Evolutionary conservation across 2,888 invertebrate species (phyloP).

Genomic region (Thecophora atra): DNA sequence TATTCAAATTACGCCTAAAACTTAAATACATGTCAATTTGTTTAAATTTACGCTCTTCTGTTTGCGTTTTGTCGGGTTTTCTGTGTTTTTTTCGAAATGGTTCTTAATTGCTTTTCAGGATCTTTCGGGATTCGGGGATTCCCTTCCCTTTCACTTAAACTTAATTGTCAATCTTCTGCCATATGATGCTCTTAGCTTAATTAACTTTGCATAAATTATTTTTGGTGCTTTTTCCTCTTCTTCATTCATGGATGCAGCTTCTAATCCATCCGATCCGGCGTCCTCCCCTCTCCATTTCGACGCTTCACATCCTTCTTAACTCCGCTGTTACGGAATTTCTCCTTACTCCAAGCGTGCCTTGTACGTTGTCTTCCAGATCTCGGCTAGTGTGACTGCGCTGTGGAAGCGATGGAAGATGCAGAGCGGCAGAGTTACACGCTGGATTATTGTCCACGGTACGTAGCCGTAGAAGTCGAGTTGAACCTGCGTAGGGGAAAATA

Average conservation of each 20-base stretch:
- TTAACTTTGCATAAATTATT: conserved; percentile 36
- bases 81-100: conserved; percentile 3
- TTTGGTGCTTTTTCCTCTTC: conserved; percentile 40
- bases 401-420: conserved; percentile 98
- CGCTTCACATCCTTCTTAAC: neutral
- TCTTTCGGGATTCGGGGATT: conserved; percentile 43
- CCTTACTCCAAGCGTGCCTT: conserved; percentile 88
- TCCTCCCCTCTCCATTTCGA: neutral
- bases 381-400: conserved; percentile 92
- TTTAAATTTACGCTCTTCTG: conserved; percentile 19
- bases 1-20: conserved; percentile 11
- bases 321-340: neutral
- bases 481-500: conserved; percentile 65
- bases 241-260: neutral
- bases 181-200: conserved; percentile 33
- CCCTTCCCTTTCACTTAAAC: conserved; percentile 11
- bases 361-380: conserved; percentile 96
- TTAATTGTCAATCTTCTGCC: conserved; percentile 20
- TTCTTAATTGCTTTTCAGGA: conserved; percentile 36
- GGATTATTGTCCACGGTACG: conserved; percentile 91
- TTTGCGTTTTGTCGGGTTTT: conserved; percentile 1
- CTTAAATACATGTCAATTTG: conserved; percentile 34
- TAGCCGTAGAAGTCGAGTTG: conserved; percentile 93
- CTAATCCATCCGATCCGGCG: neutral
- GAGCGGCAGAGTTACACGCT: conserved; percentile 90